A percentile compares a stretch with the other conserved stretches of the same genome.
phyloP scores from a whole-genome alignment of 2,888 invertebrate genomes.

The Iphiclides podalirius region DNA sequence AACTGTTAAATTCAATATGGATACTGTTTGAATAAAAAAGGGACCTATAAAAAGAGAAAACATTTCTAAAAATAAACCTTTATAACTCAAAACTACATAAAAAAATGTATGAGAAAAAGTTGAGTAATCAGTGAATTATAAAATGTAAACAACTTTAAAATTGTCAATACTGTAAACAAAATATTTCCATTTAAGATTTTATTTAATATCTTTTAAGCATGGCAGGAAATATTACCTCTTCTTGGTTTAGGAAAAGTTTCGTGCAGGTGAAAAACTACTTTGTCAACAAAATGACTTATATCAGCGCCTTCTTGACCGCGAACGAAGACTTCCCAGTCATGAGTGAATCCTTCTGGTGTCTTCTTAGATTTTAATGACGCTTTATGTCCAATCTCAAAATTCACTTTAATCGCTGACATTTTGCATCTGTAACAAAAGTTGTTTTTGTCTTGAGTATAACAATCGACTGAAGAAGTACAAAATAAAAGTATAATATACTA shows the following conservation, averaged over 20 bases:
- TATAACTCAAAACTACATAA: background rate
- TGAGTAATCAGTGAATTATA: slow-evolving; percentile 5
- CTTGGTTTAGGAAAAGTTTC: slow-evolving; percentile 95
- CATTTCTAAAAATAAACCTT: no score
- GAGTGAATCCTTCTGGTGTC: slow-evolving; percentile 95
- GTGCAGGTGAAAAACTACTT: slow-evolving; percentile 94
- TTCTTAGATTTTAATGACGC: slow-evolving; percentile 89
- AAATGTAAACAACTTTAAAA: slow-evolving; percentile 17
- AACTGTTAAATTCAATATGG: slow-evolving; percentile 5
- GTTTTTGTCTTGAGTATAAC: slow-evolving; percentile 5
- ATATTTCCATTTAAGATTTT: background rate
- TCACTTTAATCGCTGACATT: slow-evolving; percentile 81
- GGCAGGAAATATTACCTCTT: slow-evolving; percentile 82
- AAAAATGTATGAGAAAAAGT: background rate
- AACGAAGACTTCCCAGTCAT: slow-evolving; percentile 98
- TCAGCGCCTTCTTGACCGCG: slow-evolving; percentile 92
- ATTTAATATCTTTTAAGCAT: background rate
- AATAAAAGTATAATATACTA: slow-evolving; percentile 27
- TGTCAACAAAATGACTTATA: slow-evolving; percentile 95
- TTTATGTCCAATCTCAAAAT: slow-evolving; percentile 95
- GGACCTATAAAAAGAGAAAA: background rate
- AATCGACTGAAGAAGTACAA: slow-evolving; percentile 16
- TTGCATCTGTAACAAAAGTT: slow-evolving; percentile 39
- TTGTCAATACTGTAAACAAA: slow-evolving; percentile 14
- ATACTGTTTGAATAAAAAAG: background rate